These are phyloP conservation scores for Mormyrus proboscirostris DNA, from an alignment of 2,797 vertebrate genomes.

Conservation along the genomic window DNA sequence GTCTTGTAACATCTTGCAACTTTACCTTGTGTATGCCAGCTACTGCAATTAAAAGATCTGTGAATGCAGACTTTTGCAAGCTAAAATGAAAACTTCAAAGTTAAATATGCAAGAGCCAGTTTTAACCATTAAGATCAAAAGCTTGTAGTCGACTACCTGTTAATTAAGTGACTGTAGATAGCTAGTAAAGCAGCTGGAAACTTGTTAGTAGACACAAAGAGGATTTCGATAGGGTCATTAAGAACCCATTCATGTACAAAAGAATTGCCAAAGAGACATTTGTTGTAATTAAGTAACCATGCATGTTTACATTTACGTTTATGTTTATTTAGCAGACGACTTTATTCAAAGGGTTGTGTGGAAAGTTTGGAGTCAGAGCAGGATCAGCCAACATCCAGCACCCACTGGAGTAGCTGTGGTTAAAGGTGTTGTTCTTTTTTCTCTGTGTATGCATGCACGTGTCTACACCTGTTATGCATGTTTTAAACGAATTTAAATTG, in stretches of 20 bases:
- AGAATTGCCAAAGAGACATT: background rate
- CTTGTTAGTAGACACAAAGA: background rate
- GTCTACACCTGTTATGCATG: background rate
- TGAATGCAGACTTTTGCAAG: background rate
- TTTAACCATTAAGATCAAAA: background rate
- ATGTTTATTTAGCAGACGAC: background rate
- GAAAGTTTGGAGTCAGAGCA: background rate
- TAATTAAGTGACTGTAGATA: slow-evolving; percentile 5
- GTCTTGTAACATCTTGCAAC: background rate
- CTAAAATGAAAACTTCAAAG: background rate
- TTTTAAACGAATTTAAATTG: background rate
- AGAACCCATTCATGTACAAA: background rate
- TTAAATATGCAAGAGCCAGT: background rate
- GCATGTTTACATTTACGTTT: background rate
- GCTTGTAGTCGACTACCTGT: background rate
- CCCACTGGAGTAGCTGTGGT: background rate
- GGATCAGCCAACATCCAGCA: background rate
- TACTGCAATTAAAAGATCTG: background rate
- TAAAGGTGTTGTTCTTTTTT: background rate
- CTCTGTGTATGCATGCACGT: background rate
- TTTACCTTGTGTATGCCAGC: background rate
- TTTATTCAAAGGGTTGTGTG: background rate
- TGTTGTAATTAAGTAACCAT: background rate
- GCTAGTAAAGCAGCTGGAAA: background rate
- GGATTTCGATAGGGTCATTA: background rate